Conservation (phyloP, 2,113 vertebrate genomes). For the Candoia aspera region DNA sequence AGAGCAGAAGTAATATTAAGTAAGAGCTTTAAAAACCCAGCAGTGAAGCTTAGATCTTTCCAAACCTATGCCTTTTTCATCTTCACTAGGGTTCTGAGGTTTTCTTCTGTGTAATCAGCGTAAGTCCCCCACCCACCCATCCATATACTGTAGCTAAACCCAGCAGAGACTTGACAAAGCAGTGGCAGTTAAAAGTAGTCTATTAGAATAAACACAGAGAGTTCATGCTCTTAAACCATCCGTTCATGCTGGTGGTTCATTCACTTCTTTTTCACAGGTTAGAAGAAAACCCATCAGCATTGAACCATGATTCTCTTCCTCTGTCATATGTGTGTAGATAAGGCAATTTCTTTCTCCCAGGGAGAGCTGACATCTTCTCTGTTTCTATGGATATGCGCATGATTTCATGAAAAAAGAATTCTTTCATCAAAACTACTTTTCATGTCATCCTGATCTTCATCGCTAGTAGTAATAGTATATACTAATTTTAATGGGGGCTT, state of each 20-base stretch:
- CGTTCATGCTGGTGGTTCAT: slow-evolving; percentile 46
- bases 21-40: slow-evolving; percentile 48
- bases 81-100: slow-evolving; percentile 51
- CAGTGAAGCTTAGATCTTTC: slow-evolving; percentile 17
- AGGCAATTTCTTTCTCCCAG: slow-evolving; percentile 10
- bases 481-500: too few relatives aligned
- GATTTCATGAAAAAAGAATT: slow-evolving; percentile 43
- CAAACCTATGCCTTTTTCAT: slow-evolving; percentile 57
- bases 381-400: not conserved
- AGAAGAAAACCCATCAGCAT: not conserved
- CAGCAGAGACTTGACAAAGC: slow-evolving; percentile 38
- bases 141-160: slow-evolving; percentile 43
- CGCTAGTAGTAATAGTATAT: not conserved
- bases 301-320: slow-evolving; percentile 35
- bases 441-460: slow-evolving; percentile 20
- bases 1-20: slow-evolving; percentile 33
- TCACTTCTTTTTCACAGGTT: slow-evolving; percentile 45
- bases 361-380: not conserved
- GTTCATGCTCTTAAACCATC: slow-evolving; percentile 43
- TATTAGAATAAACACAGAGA: slow-evolving; percentile 53
- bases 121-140: slow-evolving; percentile 15
- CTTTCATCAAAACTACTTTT: slow-evolving; percentile 16
- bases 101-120: slow-evolving; percentile 38
- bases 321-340: slow-evolving; percentile 37
- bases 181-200: slow-evolving; percentile 58